A percentile compares a stretch with the other conserved stretches of the same genome.
Conservation (phyloP, 2,888 invertebrate species). For the Tachina fera region DNA sequence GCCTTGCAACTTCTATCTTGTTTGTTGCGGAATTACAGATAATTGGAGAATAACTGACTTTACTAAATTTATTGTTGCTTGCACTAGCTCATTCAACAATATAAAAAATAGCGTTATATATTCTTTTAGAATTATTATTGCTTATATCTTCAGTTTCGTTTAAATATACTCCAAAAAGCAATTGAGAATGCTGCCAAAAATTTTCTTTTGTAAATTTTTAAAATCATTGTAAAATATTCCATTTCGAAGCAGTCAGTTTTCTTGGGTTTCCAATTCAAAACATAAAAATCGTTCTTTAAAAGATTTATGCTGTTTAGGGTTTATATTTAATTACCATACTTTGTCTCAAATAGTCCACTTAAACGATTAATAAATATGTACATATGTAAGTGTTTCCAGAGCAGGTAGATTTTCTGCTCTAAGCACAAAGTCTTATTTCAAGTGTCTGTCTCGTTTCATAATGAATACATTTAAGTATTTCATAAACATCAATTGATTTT, state of each 20-base stretch:
- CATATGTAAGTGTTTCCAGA: background rate
- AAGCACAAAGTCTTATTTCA: conserved; percentile 15
- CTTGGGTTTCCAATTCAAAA: background rate
- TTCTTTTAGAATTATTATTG: too few relatives aligned
- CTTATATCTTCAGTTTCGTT: too few relatives aligned
- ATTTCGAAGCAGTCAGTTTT: background rate
- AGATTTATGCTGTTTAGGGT: conserved; percentile 41
- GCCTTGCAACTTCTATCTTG: too few relatives aligned
- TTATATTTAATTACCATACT: conserved; percentile 28
- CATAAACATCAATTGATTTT: conserved; percentile 13
- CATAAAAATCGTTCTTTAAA: conserved; percentile 25
- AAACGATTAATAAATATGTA: background rate
- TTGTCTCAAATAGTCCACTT: conserved; percentile 17
- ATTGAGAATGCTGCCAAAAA: background rate
- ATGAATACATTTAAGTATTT: conserved; percentile 30
- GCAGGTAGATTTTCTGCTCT: conserved; percentile 29
- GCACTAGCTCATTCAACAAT: too few relatives aligned
- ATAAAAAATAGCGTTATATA: too few relatives aligned
- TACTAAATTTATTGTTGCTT: too few relatives aligned
- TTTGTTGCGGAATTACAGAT: too few relatives aligned
- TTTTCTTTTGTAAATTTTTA: background rate
- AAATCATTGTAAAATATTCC: too few relatives aligned
- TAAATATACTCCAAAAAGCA: background rate
- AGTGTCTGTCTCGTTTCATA: conserved; percentile 8
- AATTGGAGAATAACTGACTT: too few relatives aligned